Evolutionary conservation across 2,888 invertebrate species (phyloP), one percentile per base, ranked within the genome.

Genomic region (Callyntrura guangdongensis): DNA sequence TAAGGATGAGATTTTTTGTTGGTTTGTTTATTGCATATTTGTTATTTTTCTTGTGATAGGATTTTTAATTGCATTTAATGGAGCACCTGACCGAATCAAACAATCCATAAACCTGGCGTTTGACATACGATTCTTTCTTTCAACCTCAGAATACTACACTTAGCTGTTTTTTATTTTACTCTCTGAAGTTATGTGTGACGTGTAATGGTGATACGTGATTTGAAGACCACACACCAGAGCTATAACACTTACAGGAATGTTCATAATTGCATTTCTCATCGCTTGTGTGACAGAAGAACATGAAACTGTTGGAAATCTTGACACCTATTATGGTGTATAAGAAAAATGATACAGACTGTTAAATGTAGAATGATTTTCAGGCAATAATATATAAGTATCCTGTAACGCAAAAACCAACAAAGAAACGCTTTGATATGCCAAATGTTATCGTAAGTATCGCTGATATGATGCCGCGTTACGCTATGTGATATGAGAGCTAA

Each of bases 11-110:
- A 45, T 47, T 61, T 82, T 64, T 64, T 64, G 12, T 11, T 47
- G 45, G 45, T 25, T 64, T 64, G 6, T 67, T 67, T 45, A 4
- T 84, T 84, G 25, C 45, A 61, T 69, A 47, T 25, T 67, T 67
- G 67, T 61, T 36, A 45, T n/a, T 69, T 69, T 61, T 53, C 4
- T 69, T 49, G 67, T 61, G 67, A 67, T n/a, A 61, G 83, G 69
- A 69, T 69, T 8, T n/a, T 69, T 69, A 69, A 84, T 84, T 84
- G 83, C 83, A 45, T 84, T 69, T 84, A 84, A 84, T 84, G 83
- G 69, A 84, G 61, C 67, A 49, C 67, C 47, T 64, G 25, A 61
- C 1, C 56, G 36, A 36, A 36, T 36, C 27, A 25, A 53, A 56
- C 56, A 56, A 69, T 69, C 69, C 69, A 69, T 69, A 69, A 69